Evolutionary conservation across 2,113 vertebrate species (phyloP).

Genomic region (Tetrax tetrax): DNA sequence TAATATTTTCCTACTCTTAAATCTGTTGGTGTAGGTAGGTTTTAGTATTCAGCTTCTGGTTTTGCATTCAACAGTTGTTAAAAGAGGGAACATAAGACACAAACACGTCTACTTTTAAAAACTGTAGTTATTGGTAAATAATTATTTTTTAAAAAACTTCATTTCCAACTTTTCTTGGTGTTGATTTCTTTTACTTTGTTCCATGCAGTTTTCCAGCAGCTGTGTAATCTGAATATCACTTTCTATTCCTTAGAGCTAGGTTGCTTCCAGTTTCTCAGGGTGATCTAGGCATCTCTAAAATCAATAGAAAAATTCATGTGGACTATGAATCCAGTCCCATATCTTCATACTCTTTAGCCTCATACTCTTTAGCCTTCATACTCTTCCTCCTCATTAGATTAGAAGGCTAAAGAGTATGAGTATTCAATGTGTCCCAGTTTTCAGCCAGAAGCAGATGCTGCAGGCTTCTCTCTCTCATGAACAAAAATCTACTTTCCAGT

Average conservation of each 20-base stretch:
- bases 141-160: neutral
- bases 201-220: neutral
- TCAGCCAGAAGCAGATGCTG: neutral
- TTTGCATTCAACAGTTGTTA: neutral
- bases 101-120: neutral
- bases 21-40: neutral
- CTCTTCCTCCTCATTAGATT: neutral
- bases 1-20: neutral
- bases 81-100: rapidly evolving
- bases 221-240: neutral
- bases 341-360: neutral
- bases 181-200: neutral
- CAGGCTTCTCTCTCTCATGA: neutral
- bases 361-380: neutral
- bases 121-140: neutral
- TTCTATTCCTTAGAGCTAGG: neutral
- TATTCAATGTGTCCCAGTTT: neutral
- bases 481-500: neutral
- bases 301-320: neutral
- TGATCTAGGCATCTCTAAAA: neutral
- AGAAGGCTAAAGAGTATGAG: no score
- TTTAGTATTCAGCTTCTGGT: neutral
- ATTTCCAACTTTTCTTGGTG: neutral
- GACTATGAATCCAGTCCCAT: neutral
- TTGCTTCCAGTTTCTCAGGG: neutral